Evolutionary conservation across 2,797 vertebrate species (phyloP), one percentile per base, ranked within the genome.

Genomic region (Coregonus ussuriensis): DNA sequence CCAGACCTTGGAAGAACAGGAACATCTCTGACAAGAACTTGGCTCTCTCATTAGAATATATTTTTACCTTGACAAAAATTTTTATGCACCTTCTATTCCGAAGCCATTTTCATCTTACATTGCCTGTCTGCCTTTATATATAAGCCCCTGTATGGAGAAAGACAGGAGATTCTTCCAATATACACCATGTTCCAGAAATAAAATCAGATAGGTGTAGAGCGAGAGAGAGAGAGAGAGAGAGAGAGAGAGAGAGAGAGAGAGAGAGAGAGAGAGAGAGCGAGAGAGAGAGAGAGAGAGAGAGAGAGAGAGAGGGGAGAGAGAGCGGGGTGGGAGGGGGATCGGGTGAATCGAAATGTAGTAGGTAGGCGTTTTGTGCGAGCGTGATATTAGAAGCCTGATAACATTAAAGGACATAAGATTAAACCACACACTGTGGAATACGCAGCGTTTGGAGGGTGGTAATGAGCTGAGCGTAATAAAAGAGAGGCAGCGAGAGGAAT

Each of bases 401-500:
- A 59, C 54, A 69, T 69, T 54, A 59, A 59, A 56, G 29, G 74
- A 25, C 62, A 18, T 35, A 76, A 21, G 52, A 69, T 76, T 41
- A 56, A n/a, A 67, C 29, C 41, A 51, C 59, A 52, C 63, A n/a
- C 29, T 18, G 63, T 31, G 62, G 16, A 31, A 53, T 31, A 15
- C n/a, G 15, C 25, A 47, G 59, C 41, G 51, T 51, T 74, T 31
- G 51, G 37, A 14, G 18, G 33, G 54, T 21, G 15, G 52, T 76
- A 69, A 76, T 69, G 51, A 69, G 65, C 65, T 54, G 66, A 69
- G 29, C 13, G n/a, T 59, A 70, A 69, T 56, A 51, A 75, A 75
- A 69, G 47, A 54, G 74, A 75, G 31, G 56, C 25, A 66, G 37
- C 11, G 62, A 65, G 35, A 66, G 63, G 31, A 25, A 21, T 37